phyloP scores from a whole-genome alignment of 2,797 vertebrate species.

The Taenioides sp. region DNA sequence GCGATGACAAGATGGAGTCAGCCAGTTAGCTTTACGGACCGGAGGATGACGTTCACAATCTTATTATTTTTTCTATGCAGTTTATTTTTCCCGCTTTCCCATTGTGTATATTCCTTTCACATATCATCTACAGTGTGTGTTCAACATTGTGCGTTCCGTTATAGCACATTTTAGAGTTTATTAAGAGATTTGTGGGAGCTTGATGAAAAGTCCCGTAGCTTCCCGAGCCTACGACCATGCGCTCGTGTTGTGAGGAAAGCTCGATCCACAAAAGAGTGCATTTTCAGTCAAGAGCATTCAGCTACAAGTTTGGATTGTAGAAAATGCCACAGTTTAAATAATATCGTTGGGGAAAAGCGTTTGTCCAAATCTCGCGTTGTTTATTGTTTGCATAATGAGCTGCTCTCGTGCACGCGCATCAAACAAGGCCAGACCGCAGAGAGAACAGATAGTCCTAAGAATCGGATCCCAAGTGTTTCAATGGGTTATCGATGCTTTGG shows the following conservation, averaged over 20 bases:
- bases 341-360: neutral
- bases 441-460: slow-evolving; percentile 46
- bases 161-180: neutral
- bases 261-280: neutral
- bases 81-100: neutral
- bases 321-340: neutral
- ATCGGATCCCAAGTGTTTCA: slow-evolving; percentile 22
- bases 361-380: slow-evolving; percentile 21
- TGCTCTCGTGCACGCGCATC: slow-evolving; percentile 42
- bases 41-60: slow-evolving; percentile 65
- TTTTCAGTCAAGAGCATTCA: neutral
- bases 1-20: slow-evolving; percentile 79
- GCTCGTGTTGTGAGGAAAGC: neutral
- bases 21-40: slow-evolving; percentile 75
- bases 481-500: neutral
- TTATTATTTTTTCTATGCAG: slow-evolving; percentile 3
- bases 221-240: neutral
- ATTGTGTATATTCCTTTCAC: neutral
- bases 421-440: slow-evolving; percentile 5
- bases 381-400: slow-evolving; percentile 28
- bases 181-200: neutral
- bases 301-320: neutral
- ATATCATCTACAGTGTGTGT: neutral
- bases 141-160: neutral
- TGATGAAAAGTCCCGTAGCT: neutral